Evolutionary conservation across 2,888 invertebrate species (phyloP).

Genomic region (Agonopterix subpropinquella): DNA sequence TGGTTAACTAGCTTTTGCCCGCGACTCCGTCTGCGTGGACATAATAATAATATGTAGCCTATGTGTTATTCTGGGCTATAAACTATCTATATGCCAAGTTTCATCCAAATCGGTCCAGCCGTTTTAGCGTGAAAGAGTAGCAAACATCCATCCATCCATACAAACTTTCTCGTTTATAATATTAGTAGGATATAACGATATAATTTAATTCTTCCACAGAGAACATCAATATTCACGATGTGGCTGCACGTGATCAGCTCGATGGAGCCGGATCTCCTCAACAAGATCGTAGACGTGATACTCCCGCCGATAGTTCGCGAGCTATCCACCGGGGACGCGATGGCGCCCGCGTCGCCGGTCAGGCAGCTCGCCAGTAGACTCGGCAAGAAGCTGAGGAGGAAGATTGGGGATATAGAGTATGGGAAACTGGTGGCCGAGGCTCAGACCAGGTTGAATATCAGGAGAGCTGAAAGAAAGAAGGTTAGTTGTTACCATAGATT

Average conservation of each 20-base stretch:
- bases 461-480: conserved; percentile 85
- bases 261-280: conserved; percentile 75
- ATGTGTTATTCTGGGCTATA: too few relatives aligned
- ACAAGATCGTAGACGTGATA: conserved; percentile 77
- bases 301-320: conserved; percentile 88
- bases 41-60: too few relatives aligned
- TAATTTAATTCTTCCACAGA: conserved; percentile 55
- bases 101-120: too few relatives aligned
- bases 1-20: too few relatives aligned
- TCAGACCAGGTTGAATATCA: conserved; percentile 81
- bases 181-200: too few relatives aligned
- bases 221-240: conserved; percentile 88
- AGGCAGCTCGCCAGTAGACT: conserved; percentile 84
- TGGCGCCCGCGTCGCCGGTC: conserved; percentile 75
- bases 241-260: conserved; percentile 84
- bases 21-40: too few relatives aligned
- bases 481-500: too few relatives aligned
- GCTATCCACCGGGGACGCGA: conserved; percentile 81
- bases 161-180: too few relatives aligned
- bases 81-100: too few relatives aligned
- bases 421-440: conserved; percentile 80
- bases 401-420: conserved; percentile 85
- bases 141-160: too few relatives aligned
- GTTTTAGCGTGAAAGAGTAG: too few relatives aligned
- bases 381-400: conserved; percentile 82